phyloP scores from a whole-genome alignment of 2,113 vertebrate genomes.

The Pluvianellus socialis region DNA sequence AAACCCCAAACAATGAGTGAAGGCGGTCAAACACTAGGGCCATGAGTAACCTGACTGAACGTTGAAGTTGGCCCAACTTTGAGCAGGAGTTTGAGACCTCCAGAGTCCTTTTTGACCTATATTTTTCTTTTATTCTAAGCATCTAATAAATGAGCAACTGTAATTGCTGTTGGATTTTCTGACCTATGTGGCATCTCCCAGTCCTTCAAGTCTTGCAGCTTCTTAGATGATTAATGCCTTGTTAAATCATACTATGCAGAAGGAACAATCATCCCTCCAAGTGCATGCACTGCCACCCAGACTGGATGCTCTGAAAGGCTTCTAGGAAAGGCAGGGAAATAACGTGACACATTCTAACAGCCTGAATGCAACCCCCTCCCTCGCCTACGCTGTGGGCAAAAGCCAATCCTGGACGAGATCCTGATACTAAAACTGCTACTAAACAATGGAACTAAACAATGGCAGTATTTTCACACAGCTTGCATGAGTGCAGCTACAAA shows the following conservation, averaged over 20 bases:
- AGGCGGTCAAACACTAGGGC: not conserved
- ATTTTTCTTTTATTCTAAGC: slow-evolving; percentile 2
- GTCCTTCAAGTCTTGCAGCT: not conserved
- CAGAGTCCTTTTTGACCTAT: not conserved
- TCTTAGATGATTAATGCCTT: slow-evolving; percentile 24
- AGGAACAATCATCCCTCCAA: not conserved
- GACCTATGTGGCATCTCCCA: not conserved
- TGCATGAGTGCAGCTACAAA: not conserved
- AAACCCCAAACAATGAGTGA: not conserved
- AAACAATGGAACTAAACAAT: not conserved
- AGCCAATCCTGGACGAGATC: not conserved
- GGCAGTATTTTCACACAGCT: slow-evolving; percentile 1
- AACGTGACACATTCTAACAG: not conserved
- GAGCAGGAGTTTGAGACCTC: not conserved
- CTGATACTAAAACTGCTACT: not conserved
- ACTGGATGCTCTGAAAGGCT: not conserved
- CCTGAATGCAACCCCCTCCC: not conserved
- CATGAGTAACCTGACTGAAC: not conserved
- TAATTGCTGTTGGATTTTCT: slow-evolving; percentile 4
- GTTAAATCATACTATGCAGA: not conserved
- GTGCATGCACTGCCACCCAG: not conserved
- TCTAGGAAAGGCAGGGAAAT: slow-evolving; percentile 6
- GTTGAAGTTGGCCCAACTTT: not conserved
- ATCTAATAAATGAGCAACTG: not conserved
- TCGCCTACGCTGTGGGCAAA: not conserved